Base-by-base conservation (phyloP, 1,140 invertebrate genomes). In the Nymphalis io region DNA sequence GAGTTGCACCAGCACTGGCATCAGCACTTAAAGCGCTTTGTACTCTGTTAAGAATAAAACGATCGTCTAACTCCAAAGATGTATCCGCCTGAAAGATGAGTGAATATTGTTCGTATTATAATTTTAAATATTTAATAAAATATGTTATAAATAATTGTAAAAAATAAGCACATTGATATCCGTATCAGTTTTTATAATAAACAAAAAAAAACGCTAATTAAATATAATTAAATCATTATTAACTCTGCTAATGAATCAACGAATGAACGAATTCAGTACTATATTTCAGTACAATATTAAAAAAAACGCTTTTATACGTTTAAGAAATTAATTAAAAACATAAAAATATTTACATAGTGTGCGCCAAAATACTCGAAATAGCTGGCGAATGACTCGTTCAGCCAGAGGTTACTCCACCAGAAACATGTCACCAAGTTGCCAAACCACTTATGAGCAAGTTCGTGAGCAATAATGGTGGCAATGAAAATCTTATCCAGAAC, bases 381-480 rank as follows among this genome's bases (percentile, higher is more conserved):
- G 38, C 93, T 92, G 0, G 95, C 95, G 75, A 95, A 96, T 5
- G 94, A 94, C 85, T 96, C 95, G 74, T 95, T 95, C 0, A 96
- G 84, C 95, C 95, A 96, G 8, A 93, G 90, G 64, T 94, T 93
- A 42, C 93, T 93, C 95, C 95, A 96, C 95, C 94, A 95, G 59
- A 94, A 89, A 51, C 94, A 94, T 39, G 94, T 95, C 1, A 95
- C 95, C 16, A 94, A 85, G 87, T 95, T 93, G 10, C 95, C 95
- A 67, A 94, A 95, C 95, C 95, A 95, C 83, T 93, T 93, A 76
- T 95, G 95, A 2, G 93, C 91, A 20, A 95, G 92, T 75, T 95
- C 94, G 65, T 95, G 94, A n/a, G 94, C 90, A 60, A 95, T 92
- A 27, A 94, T 92, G 2, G 88, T 89, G 0, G 92, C 90, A 42